A percentile compares a stretch with the other conserved stretches of the same genome.
Evolutionary conservation across 2,113 vertebrate species (phyloP).

Genomic region (Herpailurus yagouaroundi): DNA sequence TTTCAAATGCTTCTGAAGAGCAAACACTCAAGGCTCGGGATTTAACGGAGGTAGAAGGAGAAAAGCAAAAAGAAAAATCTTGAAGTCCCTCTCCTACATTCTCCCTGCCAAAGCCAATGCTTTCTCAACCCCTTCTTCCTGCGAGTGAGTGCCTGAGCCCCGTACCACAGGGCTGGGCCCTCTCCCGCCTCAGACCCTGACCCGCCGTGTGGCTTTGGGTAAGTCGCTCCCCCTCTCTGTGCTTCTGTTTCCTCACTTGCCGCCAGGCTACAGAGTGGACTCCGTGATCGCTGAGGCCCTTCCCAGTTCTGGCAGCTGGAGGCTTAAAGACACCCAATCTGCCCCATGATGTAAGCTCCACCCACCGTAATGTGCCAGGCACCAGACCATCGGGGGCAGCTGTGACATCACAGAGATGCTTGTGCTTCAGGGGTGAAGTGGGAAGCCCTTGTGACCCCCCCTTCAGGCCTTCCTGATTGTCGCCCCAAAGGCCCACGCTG

Average conservation of each 20-base stretch:
- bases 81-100: background rate
- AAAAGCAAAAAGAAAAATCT: background rate
- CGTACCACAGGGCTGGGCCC: too few relatives aligned
- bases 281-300: background rate
- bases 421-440: fast-evolving
- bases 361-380: fast-evolving
- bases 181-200: background rate
- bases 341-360: background rate
- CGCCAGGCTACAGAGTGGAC: background rate
- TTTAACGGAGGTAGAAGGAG: background rate
- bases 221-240: background rate
- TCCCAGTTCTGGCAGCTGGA: background rate
- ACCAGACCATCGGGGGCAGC: fast-evolving
- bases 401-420: background rate
- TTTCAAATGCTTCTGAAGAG: background rate
- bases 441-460: background rate
- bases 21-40: background rate
- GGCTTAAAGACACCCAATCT: background rate
- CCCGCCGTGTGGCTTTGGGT: background rate
- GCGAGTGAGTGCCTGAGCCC: background rate
- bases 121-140: background rate
- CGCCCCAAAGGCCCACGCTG: background rate
- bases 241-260: background rate
- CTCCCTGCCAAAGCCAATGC: fast-evolving
- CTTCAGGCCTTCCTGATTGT: background rate